Evolutionary conservation across 1,140 invertebrate species (phyloP), one percentile per base, ranked within the genome.

Genomic region (Dryas iulia): DNA sequence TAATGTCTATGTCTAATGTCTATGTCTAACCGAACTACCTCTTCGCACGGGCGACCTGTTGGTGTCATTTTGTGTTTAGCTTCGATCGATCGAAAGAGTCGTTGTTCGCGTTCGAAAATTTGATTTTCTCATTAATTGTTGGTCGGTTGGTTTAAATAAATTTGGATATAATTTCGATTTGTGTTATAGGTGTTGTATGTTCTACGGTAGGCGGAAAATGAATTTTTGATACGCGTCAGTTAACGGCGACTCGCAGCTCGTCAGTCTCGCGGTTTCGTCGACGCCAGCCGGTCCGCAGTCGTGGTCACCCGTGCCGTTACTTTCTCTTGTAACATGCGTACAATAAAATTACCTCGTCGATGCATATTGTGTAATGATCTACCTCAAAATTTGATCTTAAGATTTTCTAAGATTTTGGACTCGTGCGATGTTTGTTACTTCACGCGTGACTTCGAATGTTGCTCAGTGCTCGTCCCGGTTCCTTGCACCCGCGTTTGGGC

Each of bases 331-430:
- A 82, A 86, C 79, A 76, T 70, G 74, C 81, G 84, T 87, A 87
- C 84, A 87, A 88, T 84, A 84, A 78, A 79, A 21, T 53, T 89
- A 91, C 87, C 87, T 91, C 86, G 79, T 86, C 80, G 81, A 88
- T 84, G 82, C 86, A 89, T 87, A 89, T 88, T 88, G 86, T 86
- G 79, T 85, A 83, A 83, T 86, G 66, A 87, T 89, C 89, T 91
- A 91, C 89, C 89, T 91, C 89, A 91, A 73, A 87, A 86, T 77
- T 90, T 89, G 85, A 89, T 89, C 85, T 91, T 89, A 88, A 86
- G 85, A 83, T 87, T 87, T 86, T 83, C 85, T 87, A 85, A 87
- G 81, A 79, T 84, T 85, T 83, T 82, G 71, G 78, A 84, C 80
- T 86, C 82, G 80, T 87, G 79, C 85, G 85, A 88, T 87, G 83